A percentile compares a stretch with the other conserved stretches of the same genome.
These are phyloP conservation scores for Troilus luridus DNA, from an alignment of 2,888 invertebrate species.

Conservation along the genomic window DNA sequence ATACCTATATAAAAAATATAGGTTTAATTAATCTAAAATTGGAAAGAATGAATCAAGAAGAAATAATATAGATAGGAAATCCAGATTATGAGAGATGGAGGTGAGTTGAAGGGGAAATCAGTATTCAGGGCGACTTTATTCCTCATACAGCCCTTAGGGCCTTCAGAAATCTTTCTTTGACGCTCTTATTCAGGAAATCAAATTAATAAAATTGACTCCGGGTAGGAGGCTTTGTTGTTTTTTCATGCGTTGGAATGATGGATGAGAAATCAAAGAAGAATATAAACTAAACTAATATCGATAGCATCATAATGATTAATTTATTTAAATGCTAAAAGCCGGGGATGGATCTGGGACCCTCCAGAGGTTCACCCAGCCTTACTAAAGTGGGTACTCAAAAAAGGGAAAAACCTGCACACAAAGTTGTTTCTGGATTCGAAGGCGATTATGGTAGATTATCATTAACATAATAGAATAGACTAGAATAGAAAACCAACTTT, in stretches of 20 bases:
- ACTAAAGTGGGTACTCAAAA: too few species aligned
- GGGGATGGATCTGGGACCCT: too few species aligned
- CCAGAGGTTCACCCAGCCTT: too few species aligned
- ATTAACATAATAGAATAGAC: too few species aligned
- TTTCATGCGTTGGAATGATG: not conserved
- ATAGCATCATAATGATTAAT: too few species aligned
- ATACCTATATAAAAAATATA: not conserved
- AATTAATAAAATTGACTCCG: not conserved
- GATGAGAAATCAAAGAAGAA: not conserved
- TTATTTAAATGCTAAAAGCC: too few species aligned
- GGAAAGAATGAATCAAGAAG: not conserved
- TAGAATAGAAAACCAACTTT: too few species aligned
- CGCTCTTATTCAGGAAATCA: not conserved
- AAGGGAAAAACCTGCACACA: too few species aligned
- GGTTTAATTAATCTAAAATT: not conserved
- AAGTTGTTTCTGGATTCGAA: too few species aligned
- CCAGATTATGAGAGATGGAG: not conserved
- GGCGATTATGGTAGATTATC: too few species aligned
- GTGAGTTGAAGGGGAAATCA: not conserved
- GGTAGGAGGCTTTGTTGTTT: not conserved
- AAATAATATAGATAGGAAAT: not conserved
- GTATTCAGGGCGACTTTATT: not conserved
- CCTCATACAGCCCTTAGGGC: not conserved
- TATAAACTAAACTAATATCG: not conserved
- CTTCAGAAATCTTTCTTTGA: not conserved